Conservation (phyloP, 2,113 vertebrate genomes). For the Sander vitreus region DNA sequence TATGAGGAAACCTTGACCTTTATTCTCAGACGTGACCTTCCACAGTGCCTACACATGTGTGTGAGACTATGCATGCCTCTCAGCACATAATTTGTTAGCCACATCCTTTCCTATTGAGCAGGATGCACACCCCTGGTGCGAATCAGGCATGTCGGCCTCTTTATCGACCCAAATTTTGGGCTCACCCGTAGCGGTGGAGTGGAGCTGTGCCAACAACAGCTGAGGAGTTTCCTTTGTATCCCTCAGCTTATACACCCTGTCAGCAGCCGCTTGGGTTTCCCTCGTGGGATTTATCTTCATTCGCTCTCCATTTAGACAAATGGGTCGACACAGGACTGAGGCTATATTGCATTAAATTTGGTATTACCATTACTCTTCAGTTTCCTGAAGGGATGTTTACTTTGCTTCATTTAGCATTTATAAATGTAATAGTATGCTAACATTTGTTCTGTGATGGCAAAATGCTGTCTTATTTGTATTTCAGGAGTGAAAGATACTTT, state of each 20-base stretch:
- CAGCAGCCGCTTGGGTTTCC: slow-evolving; percentile 63
- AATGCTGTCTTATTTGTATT: slow-evolving; percentile 56
- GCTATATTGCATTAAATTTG: slow-evolving; percentile 52
- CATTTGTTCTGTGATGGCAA: slow-evolving; percentile 36
- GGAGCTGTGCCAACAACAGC: slow-evolving; percentile 70
- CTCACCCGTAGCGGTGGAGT: slow-evolving; percentile 46
- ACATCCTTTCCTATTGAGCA: slow-evolving; percentile 70
- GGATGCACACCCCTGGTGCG: slow-evolving; percentile 55
- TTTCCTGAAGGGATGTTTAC: slow-evolving; percentile 68
- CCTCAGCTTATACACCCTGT: slow-evolving; percentile 62
- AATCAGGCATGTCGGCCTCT: slow-evolving; percentile 53
- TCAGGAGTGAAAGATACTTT: slow-evolving; percentile 49
- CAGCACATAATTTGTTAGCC: slow-evolving; percentile 66
- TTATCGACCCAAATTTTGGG: slow-evolving; percentile 63
- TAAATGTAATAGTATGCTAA: slow-evolving; percentile 41
- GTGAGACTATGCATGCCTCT: slow-evolving; percentile 25
- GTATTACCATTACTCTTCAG: slow-evolving; percentile 48
- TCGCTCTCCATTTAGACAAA: slow-evolving; percentile 51
- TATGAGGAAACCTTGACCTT: slow-evolving; percentile 53
- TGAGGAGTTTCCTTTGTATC: slow-evolving; percentile 59
- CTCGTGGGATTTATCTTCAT: slow-evolving; percentile 64
- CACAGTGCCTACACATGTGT: slow-evolving; percentile 11
- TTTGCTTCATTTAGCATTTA: slow-evolving; percentile 58
- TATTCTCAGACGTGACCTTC: slow-evolving; percentile 52
- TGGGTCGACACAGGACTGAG: slow-evolving; percentile 46